Evolutionary conservation across 2,888 invertebrate species (phyloP).

Genomic region (Spodoptera picta): DNA sequence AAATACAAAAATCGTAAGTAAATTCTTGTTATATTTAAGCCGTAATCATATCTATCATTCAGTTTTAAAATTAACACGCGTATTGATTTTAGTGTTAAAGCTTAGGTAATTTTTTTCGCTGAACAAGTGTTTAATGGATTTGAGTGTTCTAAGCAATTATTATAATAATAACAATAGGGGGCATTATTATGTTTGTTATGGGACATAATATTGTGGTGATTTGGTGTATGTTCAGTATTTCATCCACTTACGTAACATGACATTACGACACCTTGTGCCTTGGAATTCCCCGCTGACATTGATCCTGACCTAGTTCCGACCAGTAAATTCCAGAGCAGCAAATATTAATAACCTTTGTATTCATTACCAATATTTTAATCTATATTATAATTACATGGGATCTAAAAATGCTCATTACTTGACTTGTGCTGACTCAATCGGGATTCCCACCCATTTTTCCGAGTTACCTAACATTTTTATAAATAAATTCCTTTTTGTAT

Average conservation of each 20-base stretch:
- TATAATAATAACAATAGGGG: background rate
- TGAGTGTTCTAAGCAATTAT: constrained; percentile 3
- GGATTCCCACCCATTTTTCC: too few species aligned
- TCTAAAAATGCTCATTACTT: too few species aligned
- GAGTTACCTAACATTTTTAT: too few species aligned
- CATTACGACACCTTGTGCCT: constrained; percentile 79
- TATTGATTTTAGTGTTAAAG: constrained; percentile 35
- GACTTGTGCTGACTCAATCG: too few species aligned
- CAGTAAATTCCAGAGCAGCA: constrained; percentile 38
- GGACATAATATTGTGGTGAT: constrained; percentile 11
- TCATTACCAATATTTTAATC: background rate
- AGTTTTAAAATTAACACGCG: background rate
- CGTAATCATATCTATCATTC: background rate
- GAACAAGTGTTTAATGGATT: constrained; percentile 14
- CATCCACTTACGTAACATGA: constrained; percentile 80
- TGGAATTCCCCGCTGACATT: constrained; percentile 81
- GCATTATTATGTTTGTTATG: background rate
- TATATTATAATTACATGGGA: too few species aligned
- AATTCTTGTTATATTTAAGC: constrained; percentile 1
- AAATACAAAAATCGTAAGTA: constrained; percentile 61
- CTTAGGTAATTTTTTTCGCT: constrained; percentile 37
- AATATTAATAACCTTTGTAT: background rate
- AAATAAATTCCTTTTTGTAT: too few species aligned
- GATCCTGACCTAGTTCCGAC: constrained; percentile 78
- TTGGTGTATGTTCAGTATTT: constrained; percentile 40